Conservation (phyloP, 2,888 invertebrate genomes). For the Lumbricus terrestris region DNA sequence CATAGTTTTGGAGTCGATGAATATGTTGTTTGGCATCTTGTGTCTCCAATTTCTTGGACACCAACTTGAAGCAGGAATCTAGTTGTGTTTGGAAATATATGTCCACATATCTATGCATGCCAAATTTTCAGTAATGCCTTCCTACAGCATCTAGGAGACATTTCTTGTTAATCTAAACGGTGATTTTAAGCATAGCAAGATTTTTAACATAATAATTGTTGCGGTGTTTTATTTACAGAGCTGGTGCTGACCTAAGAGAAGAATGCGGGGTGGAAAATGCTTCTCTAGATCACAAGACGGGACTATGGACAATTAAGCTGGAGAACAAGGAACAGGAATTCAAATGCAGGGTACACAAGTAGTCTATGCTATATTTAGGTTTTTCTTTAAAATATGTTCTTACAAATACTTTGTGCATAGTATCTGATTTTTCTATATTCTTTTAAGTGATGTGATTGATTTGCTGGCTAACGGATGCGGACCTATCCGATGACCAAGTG, state of each 20-base stretch:
- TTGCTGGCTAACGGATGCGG: neutral
- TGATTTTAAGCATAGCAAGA: neutral
- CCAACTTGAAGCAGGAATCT: no score
- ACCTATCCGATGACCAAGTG: neutral
- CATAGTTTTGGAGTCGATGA: no score
- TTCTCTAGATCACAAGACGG: conserved; percentile 41
- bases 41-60: no score
- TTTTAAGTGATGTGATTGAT: neutral
- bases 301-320: conserved; percentile 45
- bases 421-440: neutral
- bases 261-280: conserved; percentile 45
- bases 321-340: conserved; percentile 41
- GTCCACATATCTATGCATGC: no score
- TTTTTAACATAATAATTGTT: neutral
- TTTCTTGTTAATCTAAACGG: no score
- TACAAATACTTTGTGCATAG: neutral
- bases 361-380: neutral
- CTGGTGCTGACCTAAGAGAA: conserved; percentile 48
- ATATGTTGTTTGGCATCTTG: no score
- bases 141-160: no score
- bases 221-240: conserved; percentile 35
- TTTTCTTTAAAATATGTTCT: neutral
- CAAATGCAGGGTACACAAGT: conserved; percentile 44
- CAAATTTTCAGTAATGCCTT: no score
- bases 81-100: neutral